Base-by-base conservation (phyloP, 2,888 invertebrate genomes). In the Drosophila greeni region DNA sequence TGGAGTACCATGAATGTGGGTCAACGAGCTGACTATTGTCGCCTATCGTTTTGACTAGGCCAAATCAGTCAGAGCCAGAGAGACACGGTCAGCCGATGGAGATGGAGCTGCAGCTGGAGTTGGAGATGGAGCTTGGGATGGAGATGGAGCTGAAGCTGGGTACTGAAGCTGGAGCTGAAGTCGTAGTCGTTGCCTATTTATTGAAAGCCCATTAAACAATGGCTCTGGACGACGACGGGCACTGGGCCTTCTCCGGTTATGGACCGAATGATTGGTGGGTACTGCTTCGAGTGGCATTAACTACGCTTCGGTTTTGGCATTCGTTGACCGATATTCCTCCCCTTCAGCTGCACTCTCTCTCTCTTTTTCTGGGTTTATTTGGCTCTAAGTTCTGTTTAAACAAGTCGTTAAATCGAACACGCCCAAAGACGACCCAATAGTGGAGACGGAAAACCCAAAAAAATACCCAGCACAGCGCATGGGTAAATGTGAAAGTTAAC, bases 121-220 rank as follows among this genome's bases (percentile, higher is more conserved):
- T 18, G 31, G 33, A 26, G 33, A 5, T 37, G 18, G 18, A 6
- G 39, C 1, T 39, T 20, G 6, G 7, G 37, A 33, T 24, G 33
- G 33, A 16, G 40, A 9, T 18, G 39, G 11, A 48, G 36, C 5
- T 23, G 45, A 33, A 18, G 40, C 11, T 31, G 39, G 39, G 11
- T 26, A 33, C 18, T 53, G 40, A 23, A 48, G 33, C 12, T 20
- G 40, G 34, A 20, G 40, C 23, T 18, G 33, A 16, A 26, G 47
- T 14, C 36, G 37, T 49, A 26, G 47, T 14, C 36, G 37, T 49
- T 49, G 69, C 66, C 75, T 76, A 70, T 70, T 76, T 82, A 82
- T 82, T 82, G 82, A 73, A 80, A 49, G 73, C 66, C 75, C 81
- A 79, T 82, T 82, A 82, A 73, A 76, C 76, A 78, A 64, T 61